Base-by-base conservation (phyloP, 2,888 invertebrate species). In the Chrysolina haemoptera region DNA sequence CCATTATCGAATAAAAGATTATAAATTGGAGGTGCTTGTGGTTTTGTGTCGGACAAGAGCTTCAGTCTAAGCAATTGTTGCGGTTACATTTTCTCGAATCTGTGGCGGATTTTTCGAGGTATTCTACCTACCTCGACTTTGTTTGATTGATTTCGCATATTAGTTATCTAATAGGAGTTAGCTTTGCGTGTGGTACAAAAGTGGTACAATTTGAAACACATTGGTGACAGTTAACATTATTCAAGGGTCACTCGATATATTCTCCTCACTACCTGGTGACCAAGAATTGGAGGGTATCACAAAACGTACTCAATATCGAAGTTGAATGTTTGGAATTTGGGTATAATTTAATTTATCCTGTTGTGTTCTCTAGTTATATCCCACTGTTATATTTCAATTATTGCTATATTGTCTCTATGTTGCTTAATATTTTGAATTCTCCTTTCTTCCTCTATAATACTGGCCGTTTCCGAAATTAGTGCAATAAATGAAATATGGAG, bases 21-120 rank as follows among this genome's bases (percentile, higher is more conserved):
- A 88, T 87, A 88, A 87, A 88, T 88, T 85, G 87, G 84, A 79
- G 83, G 85, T 86, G 85, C 86, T 87, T 81, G 79, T 79, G 69
- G 77, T 77, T 70, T 81, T 82, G 80, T 81, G 79, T 71, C 65
- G 63, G 66, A 78, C 76, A 77, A 78, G 75, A 76, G 73, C 35
- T 64, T 77, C 76, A 77, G 70, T 27, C 79, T 69, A 70, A 82
- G 83, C 85, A 85, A 84, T 81, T 82, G 83, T 85, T 84, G 82
- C 82, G 78, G 82, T 82, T 71, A 16, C 67, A 68, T 75, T 70
- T 72, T 74, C 59, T 59, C 59, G 27, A 59, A 9, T 77, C 64
- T 70, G 64, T 67, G 46, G 73, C 73, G 62, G 50, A 35, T 27
- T 72, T 69, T 68, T 75, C 65, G 71, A 50, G 67, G 62, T 74